Base-by-base conservation (phyloP, 2,888 invertebrate genomes). In the Eretmocerus hayati region DNA sequence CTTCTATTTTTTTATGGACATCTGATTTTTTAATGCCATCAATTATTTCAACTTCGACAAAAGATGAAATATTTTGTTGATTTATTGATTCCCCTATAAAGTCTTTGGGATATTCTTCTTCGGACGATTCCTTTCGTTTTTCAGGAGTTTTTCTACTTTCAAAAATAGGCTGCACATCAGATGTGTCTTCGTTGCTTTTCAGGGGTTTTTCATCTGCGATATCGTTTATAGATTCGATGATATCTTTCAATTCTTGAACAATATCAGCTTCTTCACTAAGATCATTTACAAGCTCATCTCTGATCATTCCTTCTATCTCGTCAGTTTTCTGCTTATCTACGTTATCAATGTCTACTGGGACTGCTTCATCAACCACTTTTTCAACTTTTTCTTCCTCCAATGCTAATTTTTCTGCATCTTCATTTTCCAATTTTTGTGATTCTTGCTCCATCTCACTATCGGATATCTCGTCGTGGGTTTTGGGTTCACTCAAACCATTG, bases 271-370 rank as follows among this genome's bases (percentile, higher is more conserved):
- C 54, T 21, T 51, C 54, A 40, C 43, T 51, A 20, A 51, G 19
- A 22, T 51, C 54, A 36, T 51, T 46, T 26, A 44, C 42, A 5
- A 54, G 21, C 21, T 54, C 54, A 20, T 54, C 54, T 15, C 48
- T 54, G 11, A 54, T 54, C 51, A 48, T 51, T 30, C 49, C 51
- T 36, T 54, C 51, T 21, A 54, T 49, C 32, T 46, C 42, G 23
- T 50, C 21, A 2, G 46, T 44, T 33, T 37, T 54, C 20, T 36
- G 41, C 23, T 23, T 36, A 5, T 43, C 37, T 22, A 32, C 15
- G 11, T 8, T 38, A 2, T 9, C 13, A n/a, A 4, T 39, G 9
- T 44, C 45, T 8, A 9, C 44, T 21, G 42, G 42, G 5, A 47
- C 32, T 13, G 40, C 41, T 6, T 46, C 43, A 8, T 26, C 5